Conservation (phyloP, 2,113 vertebrate species). For the Chlorodrepanis virens region DNA sequence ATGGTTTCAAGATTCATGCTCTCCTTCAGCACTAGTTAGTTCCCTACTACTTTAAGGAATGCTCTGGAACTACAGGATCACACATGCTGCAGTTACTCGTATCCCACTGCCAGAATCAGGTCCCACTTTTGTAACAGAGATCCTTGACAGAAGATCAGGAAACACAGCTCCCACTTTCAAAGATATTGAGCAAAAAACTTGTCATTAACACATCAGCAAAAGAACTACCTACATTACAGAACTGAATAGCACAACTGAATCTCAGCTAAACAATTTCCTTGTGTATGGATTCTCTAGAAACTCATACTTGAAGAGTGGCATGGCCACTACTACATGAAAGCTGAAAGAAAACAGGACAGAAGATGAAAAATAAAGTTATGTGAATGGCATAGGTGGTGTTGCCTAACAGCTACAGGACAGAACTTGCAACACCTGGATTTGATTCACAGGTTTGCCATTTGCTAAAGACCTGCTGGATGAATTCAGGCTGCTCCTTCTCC, state of each 20-base stretch:
- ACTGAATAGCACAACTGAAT: background rate
- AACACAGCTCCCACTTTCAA: background rate
- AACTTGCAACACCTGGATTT: background rate
- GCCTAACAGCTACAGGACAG: background rate
- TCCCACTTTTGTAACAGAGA: background rate
- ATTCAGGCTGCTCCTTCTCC: background rate
- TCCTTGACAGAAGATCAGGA: background rate
- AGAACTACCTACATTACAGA: background rate
- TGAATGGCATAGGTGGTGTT: background rate
- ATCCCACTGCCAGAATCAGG: background rate
- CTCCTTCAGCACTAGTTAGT: constrained; percentile 10
- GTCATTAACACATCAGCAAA: background rate
- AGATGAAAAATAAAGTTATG: background rate
- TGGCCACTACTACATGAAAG: background rate
- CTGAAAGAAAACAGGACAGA: background rate
- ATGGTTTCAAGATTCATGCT: background rate
- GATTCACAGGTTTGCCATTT: background rate
- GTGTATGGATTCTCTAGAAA: background rate
- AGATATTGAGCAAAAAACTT: background rate
- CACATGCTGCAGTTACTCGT: background rate
- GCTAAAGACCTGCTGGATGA: background rate
- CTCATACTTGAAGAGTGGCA: background rate
- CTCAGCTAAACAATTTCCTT: background rate
- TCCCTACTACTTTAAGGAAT: background rate
- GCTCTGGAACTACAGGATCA: background rate